Base-by-base conservation (phyloP, 2,888 invertebrate genomes). In the Nemotelus pantherinus region DNA sequence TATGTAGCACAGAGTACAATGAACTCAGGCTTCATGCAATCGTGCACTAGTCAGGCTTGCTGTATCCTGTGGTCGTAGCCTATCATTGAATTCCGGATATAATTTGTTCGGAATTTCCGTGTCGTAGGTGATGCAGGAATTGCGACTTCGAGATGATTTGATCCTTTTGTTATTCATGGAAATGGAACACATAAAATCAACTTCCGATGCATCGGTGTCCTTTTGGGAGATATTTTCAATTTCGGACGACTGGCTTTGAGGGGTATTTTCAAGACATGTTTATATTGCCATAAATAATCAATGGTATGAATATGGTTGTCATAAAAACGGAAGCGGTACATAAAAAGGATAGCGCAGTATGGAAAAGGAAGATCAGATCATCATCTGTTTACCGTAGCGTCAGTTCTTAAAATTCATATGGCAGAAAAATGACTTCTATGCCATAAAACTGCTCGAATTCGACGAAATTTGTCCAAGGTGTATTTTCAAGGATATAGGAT, bases 141-240 rank as follows among this genome's bases (percentile, higher is more conserved):
- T 39, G 60, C 4, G 41, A 60, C 60, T 60, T 25, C 25, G 25
- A 25, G 25, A 25, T 25, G 25, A 25, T 25, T 25, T 25, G 25
- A 25, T 25, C 25, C 60, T 60, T 60, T 60, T 60, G 60, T 60
- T 60, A 60, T 60, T 60, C 41, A 60, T 60, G 41, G n/a, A 58
- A 41, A 41, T 41, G 25, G 39, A 60, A 25, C 60, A 4, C 41
- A 60, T 60, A 60, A 60, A 60, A 60, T 60, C 41, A 60, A 43
- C 60, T 60, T 60, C 41, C 60, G 60, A 60, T 43, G 41, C 60
- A 60, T 60, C 60, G 39, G 41, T 60, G 60, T 39, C 60, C 9
- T 50, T 50, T 50, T 50, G 5, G 9, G 25, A 60, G 25, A 43
- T 60, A 39, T 39, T 60, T 50, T 50, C 50, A 9, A 7, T 7